Evolutionary conservation across 1,140 invertebrate genomes (phyloP), one percentile per base, ranked within the genome.

Genomic region (Aethina tumida): DNA sequence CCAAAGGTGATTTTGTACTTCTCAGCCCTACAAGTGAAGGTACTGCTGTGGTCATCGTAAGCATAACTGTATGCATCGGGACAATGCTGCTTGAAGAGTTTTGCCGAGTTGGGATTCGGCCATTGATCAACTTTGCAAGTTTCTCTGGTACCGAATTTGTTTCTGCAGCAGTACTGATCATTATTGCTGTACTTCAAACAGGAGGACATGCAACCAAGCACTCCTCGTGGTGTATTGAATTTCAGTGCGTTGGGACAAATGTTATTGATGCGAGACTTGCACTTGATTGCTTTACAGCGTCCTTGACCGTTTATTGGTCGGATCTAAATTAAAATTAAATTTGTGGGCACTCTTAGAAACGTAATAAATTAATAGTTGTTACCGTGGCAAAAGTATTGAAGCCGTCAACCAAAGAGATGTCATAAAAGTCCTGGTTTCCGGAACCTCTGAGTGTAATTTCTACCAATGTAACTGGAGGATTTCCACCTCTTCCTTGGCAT

Each of bases 331-430:
- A 20, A 19, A 28, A 40, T 2, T n/a, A 3, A 13, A 18, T 3
- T 22, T 18, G 21, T 22, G 6, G 6, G 3, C 22, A 31, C 7
- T 26, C 15, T 18, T 5, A 38, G 22, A 38, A 16, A 12, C 22
- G 10, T 17, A 20, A 4, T 16, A 36, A 22, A 26, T 25, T n/a
- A 18, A 15, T 30, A 13, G 9, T 39, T 40, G 39, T 45, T 35
- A 57, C 50, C 22, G 40, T 32, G 10, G 41, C 45, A 13, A 35
- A 38, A 0, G 65, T 32, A 40, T 67, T 67, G 44, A 49, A 67
- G 5, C 63, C 64, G 43, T 68, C 63, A n/a, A 67, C 62, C n/a
- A 66, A 34, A 14, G 58, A 62, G 14, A 66, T 49, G 34, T 66
- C 62, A 32, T 66, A 67, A 38, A 46, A 66, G 43, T 66, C 62